Evolutionary conservation across 1,140 invertebrate genomes (phyloP).

Genomic region (Diorhabda sublineata): DNA sequence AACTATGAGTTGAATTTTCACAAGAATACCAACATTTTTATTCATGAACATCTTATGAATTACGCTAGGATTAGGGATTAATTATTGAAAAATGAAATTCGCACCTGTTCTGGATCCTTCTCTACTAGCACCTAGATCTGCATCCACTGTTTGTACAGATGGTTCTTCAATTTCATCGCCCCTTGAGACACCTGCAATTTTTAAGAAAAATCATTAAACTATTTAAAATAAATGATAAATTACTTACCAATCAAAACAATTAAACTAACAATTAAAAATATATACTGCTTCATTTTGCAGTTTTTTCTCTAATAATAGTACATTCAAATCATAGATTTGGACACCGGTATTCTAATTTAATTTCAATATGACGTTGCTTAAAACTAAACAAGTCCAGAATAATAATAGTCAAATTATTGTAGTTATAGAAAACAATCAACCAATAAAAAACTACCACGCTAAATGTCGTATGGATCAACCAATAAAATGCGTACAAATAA

Average conservation of each 20-base stretch:
- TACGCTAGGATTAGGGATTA: conserved; percentile 42
- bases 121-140: conserved; percentile 71
- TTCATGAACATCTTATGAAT: conserved; percentile 45
- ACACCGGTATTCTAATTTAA: no score
- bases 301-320: neutral
- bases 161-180: conserved; percentile 43
- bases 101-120: conserved; percentile 82
- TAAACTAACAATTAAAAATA: conserved; percentile 49
- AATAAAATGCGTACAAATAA: conserved; percentile 24
- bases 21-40: conserved; percentile 40
- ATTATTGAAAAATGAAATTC: conserved; percentile 5
- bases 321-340: no score
- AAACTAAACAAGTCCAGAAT: conserved; percentile 1
- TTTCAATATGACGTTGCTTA: neutral
- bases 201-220: neutral
- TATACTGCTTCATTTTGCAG: conserved; percentile 54
- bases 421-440: conserved; percentile 18
- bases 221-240: conserved; percentile 23
- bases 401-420: neutral
- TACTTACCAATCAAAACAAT: conserved; percentile 54
- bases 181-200: conserved; percentile 28
- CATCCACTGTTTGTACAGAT: conserved; percentile 58
- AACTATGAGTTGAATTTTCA: conserved; percentile 42
- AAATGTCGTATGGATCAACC: conserved; percentile 10
- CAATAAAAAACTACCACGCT: conserved; percentile 41